phyloP scores from a whole-genome alignment of 2,113 vertebrate species.

The Cyrtonyx montezumae region DNA sequence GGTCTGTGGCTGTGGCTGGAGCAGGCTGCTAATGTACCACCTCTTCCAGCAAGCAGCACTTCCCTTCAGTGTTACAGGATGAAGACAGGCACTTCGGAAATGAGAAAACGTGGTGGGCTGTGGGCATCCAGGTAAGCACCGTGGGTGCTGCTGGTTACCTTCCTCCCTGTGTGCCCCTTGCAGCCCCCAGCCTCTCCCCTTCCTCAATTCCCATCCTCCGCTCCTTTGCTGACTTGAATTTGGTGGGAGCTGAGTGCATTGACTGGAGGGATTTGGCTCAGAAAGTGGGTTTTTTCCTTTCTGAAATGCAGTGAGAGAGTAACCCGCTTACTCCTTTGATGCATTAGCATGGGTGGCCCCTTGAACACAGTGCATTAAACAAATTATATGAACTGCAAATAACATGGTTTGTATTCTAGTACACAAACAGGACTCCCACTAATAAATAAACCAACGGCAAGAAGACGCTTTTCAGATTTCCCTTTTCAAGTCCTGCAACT shows the following conservation, averaged over 20 bases:
- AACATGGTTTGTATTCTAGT: not conserved
- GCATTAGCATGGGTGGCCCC: not conserved
- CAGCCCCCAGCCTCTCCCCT: not conserved
- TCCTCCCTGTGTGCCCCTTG: not conserved
- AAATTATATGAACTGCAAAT: not conserved
- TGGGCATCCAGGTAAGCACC: not conserved
- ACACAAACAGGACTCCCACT: not conserved
- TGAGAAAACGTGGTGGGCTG: not conserved
- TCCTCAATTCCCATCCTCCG: not conserved
- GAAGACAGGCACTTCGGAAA: not conserved
- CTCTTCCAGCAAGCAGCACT: not conserved
- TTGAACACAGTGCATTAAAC: not conserved
- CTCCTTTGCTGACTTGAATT: not conserved
- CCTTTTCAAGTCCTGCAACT: not conserved
- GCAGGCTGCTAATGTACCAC: not conserved
- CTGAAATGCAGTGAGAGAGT: not conserved
- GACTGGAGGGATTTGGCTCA: not conserved
- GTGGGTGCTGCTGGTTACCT: not conserved
- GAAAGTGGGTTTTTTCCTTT: not conserved
- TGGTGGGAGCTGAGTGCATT: not conserved
- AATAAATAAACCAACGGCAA: not conserved
- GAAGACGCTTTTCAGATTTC: not conserved
- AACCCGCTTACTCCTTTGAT: not conserved
- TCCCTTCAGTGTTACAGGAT: not conserved
- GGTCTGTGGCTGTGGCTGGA: not conserved